Evolutionary conservation across 2,888 invertebrate species (phyloP).

Genomic region (Magallana nippona): DNA sequence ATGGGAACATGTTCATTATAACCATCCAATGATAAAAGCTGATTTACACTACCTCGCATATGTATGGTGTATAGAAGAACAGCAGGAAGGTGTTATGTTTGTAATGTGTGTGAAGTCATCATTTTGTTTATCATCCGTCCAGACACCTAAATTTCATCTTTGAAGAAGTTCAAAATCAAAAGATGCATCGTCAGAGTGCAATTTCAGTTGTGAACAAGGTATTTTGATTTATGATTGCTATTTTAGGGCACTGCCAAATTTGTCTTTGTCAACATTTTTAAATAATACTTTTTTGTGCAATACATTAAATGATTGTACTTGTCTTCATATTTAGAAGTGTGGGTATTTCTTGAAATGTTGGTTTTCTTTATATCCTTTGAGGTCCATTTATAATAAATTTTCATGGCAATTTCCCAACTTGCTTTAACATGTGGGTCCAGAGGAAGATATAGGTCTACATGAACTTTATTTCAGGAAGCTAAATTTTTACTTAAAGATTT

Average conservation of each 20-base stretch:
- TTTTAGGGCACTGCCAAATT: slow-evolving; percentile 10
- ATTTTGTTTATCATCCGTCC: slow-evolving; percentile 27
- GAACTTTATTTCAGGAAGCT: no score
- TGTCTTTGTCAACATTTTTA: background rate
- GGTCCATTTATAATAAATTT: no score
- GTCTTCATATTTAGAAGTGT: background rate
- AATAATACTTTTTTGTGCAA: background rate
- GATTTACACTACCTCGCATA: background rate
- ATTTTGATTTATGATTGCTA: background rate
- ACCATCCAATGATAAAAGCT: background rate
- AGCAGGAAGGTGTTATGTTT: background rate
- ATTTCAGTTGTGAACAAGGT: slow-evolving; percentile 23
- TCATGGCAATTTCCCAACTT: no score
- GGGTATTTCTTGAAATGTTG: no score
- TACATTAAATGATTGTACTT: slow-evolving; percentile 1
- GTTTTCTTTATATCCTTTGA: no score
- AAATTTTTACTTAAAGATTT: no score
- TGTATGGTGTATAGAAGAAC: background rate
- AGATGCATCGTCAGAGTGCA: slow-evolving; percentile 5
- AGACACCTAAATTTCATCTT: background rate
- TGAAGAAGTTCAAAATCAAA: slow-evolving; percentile 1
- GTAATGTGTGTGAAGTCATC: background rate
- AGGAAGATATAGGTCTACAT: no score
- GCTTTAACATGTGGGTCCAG: no score
- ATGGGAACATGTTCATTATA: background rate